Evolutionary conservation across 2,888 invertebrate genomes (phyloP), one percentile per base, ranked within the genome.

Genomic region (Mythimna lalbum): DNA sequence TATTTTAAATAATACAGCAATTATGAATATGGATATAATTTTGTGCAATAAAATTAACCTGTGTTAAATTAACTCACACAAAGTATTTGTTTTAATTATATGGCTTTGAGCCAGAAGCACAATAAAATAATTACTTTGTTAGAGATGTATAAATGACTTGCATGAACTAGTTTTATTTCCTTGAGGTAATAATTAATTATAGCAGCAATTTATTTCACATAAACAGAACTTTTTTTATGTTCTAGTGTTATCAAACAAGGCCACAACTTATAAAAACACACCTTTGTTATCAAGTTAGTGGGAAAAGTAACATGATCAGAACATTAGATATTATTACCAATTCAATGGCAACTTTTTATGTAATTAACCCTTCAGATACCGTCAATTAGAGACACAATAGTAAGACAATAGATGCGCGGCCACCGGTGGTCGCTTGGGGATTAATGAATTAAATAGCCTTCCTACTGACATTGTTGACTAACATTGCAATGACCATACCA

Each of bases 81-180:
- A 43, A 43, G 43, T 17, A 43, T 17, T 43, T 43, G 43, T 43
- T 19, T 43, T 43, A 43, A 19, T 43, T 43, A 43, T 5, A 19
- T 43, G 43, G 43, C 43, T 43, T 43, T 43, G 17, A 43, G 43
- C 43, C 43, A 43, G 17, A 17, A n/a, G 19, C 57, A 23, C 12
- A 12, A 61, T 23, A 39, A 52, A 56, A 61, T 43, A 52, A 78
- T 4, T n/a, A 52, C 33, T 61, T 56, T 36, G 12, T n/a, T 27
- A 31, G 9, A 39, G n/a, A 23, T 2, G 10, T 27, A 17, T 53
- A n/a, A 4, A 12, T 56, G 39, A 76, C 39, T 60, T 43, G 55
- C 55, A 61, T 50, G 27, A 68, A 61, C 27, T 6, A 33, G 17
- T 47, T 36, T 14, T 57, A 36, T n/a, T 17, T 21, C 9, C 23